phyloP scores from a whole-genome alignment of 64 coral and sea anemone genomes.

The Montipora efflorescens region DNA sequence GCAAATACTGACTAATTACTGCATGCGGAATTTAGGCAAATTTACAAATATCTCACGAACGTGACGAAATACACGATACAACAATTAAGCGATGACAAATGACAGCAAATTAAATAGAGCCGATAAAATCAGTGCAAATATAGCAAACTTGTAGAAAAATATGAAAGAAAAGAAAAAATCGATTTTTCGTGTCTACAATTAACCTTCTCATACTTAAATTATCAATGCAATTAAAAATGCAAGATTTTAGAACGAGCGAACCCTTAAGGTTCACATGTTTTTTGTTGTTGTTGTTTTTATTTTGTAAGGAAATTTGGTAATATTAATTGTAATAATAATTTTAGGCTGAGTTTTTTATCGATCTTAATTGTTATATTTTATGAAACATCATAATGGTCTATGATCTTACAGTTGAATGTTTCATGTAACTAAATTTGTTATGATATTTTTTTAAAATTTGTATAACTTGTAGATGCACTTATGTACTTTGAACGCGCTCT shows the following conservation, averaged over 20 bases:
- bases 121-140: no score
- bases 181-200: background rate
- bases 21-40: no score
- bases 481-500: background rate
- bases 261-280: background rate
- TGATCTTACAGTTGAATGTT: background rate
- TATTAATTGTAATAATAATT: background rate
- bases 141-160: no score
- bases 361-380: background rate
- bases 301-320: background rate
- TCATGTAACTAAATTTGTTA: background rate
- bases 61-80: no score
- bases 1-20: no score
- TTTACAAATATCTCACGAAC: no score
- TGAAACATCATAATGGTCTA: background rate
- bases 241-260: background rate
- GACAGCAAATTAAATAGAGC: no score
- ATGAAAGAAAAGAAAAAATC: no score
- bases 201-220: constrained; percentile 1
- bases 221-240: constrained; percentile 2
- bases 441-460: background rate
- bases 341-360: background rate
- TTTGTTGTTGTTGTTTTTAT: no score
- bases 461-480: background rate
- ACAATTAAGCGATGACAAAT: no score